Base-by-base conservation (phyloP, 2,797 vertebrate species). In the Smutsia temminckii region DNA sequence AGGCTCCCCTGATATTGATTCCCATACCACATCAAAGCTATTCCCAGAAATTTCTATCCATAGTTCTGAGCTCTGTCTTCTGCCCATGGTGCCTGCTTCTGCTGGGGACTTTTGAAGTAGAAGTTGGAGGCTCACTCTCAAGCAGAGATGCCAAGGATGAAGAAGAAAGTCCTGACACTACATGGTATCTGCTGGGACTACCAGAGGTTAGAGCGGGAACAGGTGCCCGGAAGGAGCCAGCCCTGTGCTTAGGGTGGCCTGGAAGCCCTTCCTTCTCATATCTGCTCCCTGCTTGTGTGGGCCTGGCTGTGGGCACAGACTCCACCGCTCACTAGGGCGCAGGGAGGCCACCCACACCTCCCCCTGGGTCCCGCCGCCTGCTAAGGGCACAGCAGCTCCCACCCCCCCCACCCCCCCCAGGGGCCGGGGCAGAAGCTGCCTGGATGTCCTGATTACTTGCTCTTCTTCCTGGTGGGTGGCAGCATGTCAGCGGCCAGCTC, bases 401-500 rank as follows among this genome's bases (percentile, higher is more conserved):
- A 23, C n/a, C 57, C 37, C 37, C 37, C 37, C 37, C 37, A 37
- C 37, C 37, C n/a, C 77, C 29, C 27, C 40, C 20, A 10, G 49
- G 49, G 25, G 9, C 72, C 17, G 20, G 74, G 32, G 57, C 14
- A 1, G 18, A 61, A 66, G 42, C 25, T 46, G 18, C 49, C 51
- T 1, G 0, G 25, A 49, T 4, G 29, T 27, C 40, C 0, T 21
- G 37, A 57, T 55, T 21, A 8, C 20, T 49, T 40, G 8, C 63
- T 46, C 49, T 89, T 87, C 61, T 8, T 90, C 91, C 29, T 61
- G 63, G 68, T 71, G 90, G 93, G 85, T 57, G 74, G 79, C 25
- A 25, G 68, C n/a, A 0, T 40, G 21, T 80, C 16, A 32, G 85
- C 72, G 16, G 46, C 78, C 63, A 53, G 16, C 34, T 71, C 66